Base-by-base conservation (phyloP, 2,888 invertebrate species). In the Serripes groenlandicus region DNA sequence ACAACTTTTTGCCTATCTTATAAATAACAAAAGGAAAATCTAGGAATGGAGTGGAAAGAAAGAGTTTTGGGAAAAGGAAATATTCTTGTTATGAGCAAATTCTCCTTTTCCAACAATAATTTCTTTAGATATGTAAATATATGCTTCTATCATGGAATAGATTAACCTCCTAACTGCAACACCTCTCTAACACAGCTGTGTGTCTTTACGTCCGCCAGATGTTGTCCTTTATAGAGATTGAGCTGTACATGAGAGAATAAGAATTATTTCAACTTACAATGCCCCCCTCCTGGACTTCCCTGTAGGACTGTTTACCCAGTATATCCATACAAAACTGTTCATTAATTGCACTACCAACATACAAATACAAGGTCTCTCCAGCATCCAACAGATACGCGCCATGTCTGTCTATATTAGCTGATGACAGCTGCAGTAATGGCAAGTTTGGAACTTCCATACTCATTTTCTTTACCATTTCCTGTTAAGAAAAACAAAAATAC, bases 301-400 rank as follows among this genome's bases (percentile, higher is more conserved):
- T 76, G 81, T 93, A 94, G 85, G 93, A 92, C 21, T 93, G 92
- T 71, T 85, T 97, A 28, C 97, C 98, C 88, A 99, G 96, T 28
- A 97, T 96, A 84, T 97, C 97, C 78, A 96, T 96, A 89, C 98
- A 96, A 94, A 97, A 97, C 72, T 96, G 96, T 60, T 96, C 96
- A 83, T 97, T 96, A 52, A 97, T 96, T 88, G 96, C 97, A 85
- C 97, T 96, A 64, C 98, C 97, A 56, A 99, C 96, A 94, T 98
- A 97, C 71, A 99, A 94, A 68, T 97, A 96, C 95, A 99, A 96
- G 81, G 96, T 96, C 75, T 97, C 96, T 15, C 98, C 98, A 87
- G 97, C 96, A 95, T 99, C 99, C 94, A 99, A 95, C 3, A 99
- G 95, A 94, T 98, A 99, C 15, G 97, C 97, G 37, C 99, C 99